These are phyloP conservation scores for Falco novaeseelandiae DNA, from an alignment of 2,797 vertebrate genomes.

Conservation along the genomic window DNA sequence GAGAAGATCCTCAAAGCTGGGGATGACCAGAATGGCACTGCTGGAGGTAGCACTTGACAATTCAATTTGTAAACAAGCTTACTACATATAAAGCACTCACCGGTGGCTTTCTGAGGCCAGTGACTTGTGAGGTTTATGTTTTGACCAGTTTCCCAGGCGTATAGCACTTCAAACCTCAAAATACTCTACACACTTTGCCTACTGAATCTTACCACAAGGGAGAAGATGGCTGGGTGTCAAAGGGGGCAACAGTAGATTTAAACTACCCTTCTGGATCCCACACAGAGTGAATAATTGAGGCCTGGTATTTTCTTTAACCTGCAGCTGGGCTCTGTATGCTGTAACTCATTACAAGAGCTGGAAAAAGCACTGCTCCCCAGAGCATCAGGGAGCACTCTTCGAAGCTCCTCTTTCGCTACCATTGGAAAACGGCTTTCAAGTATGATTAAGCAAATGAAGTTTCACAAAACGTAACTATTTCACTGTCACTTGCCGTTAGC, in stretches of 20 bases:
- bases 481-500: background rate
- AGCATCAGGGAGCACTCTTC: background rate
- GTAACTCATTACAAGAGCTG: background rate
- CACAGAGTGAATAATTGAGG: background rate
- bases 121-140: background rate
- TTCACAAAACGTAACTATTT: slow-evolving; percentile 15
- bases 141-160: background rate
- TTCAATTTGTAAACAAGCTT: background rate
- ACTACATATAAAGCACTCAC: background rate
- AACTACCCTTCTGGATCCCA: background rate
- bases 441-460: background rate
- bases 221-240: background rate
- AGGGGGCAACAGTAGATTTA: background rate
- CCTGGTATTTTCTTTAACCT: background rate
- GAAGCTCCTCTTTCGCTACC: background rate
- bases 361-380: background rate
- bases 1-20: background rate
- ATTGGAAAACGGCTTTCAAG: background rate
- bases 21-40: background rate
- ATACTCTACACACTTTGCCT: background rate
- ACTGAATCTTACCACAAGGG: background rate
- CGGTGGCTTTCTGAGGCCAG: background rate
- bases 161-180: background rate
- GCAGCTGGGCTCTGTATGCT: accelerated
- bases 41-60: background rate